These are phyloP conservation scores for Cartodere bifasciata DNA, from an alignment of 2,888 invertebrate genomes.

Conservation along the genomic window DNA sequence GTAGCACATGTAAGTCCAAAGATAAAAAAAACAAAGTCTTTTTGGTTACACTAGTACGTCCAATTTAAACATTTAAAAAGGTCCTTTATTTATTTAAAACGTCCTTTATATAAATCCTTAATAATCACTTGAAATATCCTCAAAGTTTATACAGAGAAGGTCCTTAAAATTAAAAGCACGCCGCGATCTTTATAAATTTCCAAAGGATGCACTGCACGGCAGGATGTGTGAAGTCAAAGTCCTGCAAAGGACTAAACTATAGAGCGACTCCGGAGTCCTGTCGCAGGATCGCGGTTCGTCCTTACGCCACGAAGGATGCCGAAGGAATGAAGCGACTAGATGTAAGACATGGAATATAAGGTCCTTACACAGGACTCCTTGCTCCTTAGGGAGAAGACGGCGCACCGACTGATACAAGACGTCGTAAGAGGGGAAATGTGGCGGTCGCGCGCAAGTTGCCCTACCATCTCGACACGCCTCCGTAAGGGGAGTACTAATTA, in stretches of 20 bases:
- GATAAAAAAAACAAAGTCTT: too few relatives aligned
- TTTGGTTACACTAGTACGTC: not conserved
- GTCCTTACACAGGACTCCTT: conserved; percentile 34
- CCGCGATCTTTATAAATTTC: too few relatives aligned
- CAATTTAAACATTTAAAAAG: not conserved
- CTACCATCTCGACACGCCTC: conserved; percentile 30
- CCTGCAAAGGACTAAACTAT: too few relatives aligned
- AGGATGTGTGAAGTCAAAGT: too few relatives aligned
- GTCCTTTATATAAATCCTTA: too few relatives aligned
- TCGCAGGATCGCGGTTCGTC: conserved; percentile 28
- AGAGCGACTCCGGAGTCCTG: too few relatives aligned
- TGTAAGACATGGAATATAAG: conserved; percentile 35
- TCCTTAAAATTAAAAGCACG: too few relatives aligned
- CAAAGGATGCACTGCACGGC: too few relatives aligned
- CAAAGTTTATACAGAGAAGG: too few relatives aligned
- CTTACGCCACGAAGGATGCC: conserved; percentile 34
- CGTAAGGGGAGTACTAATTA: conserved; percentile 33
- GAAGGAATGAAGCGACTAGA: conserved; percentile 35
- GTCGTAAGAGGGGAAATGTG: conserved; percentile 32
- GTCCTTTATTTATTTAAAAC: not conserved
- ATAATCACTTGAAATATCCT: too few relatives aligned
- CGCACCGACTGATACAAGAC: conserved; percentile 38
- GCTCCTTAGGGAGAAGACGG: too few relatives aligned
- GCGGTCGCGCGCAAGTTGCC: conserved; percentile 31
- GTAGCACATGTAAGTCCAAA: too few relatives aligned